Evolutionary conservation across 2,113 vertebrate species (phyloP), one percentile per base, ranked within the genome.

Genomic region (Hymenochirus boettgeri): DNA sequence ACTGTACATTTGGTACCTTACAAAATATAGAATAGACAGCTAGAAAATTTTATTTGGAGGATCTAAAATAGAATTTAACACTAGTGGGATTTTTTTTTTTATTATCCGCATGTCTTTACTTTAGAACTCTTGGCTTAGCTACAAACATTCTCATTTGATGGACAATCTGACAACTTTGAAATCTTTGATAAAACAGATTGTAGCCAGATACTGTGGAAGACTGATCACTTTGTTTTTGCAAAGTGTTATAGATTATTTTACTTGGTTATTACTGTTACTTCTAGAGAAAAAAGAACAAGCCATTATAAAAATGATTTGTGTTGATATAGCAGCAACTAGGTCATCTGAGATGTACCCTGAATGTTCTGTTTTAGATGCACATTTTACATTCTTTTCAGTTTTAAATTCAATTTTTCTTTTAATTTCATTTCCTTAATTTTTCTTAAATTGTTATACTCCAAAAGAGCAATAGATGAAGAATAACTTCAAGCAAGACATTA

Each of bases 41-140:
- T 59, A 56, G 55, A n/a, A 13, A 46, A 51, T 52, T 59, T 67
- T 47, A 67, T 67, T 67, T 52, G 15, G 47, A 22, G 53, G 22
- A 51, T 22, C 47, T 48, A 27, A 53, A 67, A 67, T 67, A 52
- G 64, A 67, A 67, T 67, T 59, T 67, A 59, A 33, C 56, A 65
- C 39, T 23, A 65, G 61, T 57, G 54, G n/a, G n/a, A 7, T 9
- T 13, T 13, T 31, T 51, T 52, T 67, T 52, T 46, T 59, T 39
- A 67, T 67, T 42, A 59, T 67, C 64, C 59, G 29, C 52, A 37
- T 52, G 29, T 66, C 27, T 58, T 50, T 27, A 10, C 45, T 50
- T 66, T 61, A 31, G 42, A 42, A 54, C 31, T 52, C 56, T 50
- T 58, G 55, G 46, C 56, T 51, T 59, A 29, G n/a, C 25, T 52